Conservation (phyloP, 1,140 invertebrate species). For the Araneus ventricosus region DNA sequence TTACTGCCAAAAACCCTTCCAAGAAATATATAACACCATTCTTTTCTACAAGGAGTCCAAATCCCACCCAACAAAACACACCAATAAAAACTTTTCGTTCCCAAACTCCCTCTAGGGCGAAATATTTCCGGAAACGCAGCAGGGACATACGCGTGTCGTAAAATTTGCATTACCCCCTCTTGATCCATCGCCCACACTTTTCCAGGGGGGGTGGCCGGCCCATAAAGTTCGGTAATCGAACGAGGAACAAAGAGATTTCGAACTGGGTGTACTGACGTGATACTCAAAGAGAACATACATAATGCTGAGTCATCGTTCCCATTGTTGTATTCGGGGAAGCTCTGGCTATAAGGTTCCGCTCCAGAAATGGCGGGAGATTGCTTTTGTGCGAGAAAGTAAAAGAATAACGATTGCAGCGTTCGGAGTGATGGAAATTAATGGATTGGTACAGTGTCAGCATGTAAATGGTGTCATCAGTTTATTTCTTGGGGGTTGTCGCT, state of each 20-base stretch:
- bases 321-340: not conserved
- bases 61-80: not conserved
- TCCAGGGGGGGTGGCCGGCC: not conserved
- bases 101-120: not conserved
- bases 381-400: not conserved
- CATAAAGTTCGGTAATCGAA: constrained; percentile 26
- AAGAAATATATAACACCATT: not conserved
- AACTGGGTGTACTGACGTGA: not conserved
- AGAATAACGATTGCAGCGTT: not conserved
- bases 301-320: constrained; percentile 13
- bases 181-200: not conserved
- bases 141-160: not conserved
- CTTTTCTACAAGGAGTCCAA: not conserved
- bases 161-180: not conserved
- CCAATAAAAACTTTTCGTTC: not conserved
- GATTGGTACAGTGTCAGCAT: not conserved
- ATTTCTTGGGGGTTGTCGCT: not conserved
- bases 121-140: not conserved
- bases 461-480: not conserved
- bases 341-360: not conserved
- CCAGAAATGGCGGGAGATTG: not conserved
- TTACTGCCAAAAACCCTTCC: not conserved
- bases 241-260: not conserved
- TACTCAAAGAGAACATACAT: not conserved
- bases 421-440: not conserved